phyloP scores from a whole-genome alignment of 2,888 invertebrate genomes.

The Serrognathus titanus region DNA sequence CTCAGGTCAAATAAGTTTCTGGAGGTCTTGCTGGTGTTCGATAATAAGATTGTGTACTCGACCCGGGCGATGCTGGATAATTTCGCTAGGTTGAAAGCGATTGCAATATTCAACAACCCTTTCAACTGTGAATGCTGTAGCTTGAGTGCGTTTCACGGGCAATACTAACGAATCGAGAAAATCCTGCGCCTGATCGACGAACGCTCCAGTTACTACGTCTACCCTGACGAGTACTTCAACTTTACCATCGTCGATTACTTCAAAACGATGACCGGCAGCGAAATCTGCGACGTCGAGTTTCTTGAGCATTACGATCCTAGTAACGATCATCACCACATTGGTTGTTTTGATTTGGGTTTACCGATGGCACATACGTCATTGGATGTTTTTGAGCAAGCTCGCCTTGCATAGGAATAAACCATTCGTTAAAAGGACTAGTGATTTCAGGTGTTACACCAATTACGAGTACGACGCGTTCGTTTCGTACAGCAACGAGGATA shows the following conservation, averaged over 20 bases:
- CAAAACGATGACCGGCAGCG: neutral
- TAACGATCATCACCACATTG: slow-evolving; percentile 9
- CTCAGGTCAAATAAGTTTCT: slow-evolving; percentile 51
- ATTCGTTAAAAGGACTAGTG: slow-evolving; percentile 27
- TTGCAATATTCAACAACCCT: slow-evolving; percentile 55
- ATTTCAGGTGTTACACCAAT: slow-evolving; percentile 33
- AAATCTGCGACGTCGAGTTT: neutral
- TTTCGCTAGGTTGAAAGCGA: slow-evolving; percentile 48
- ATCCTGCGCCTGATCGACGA: slow-evolving; percentile 16
- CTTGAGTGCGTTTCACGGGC: slow-evolving; percentile 44
- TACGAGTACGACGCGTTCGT: slow-evolving; percentile 61
- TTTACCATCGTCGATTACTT: slow-evolving; percentile 30
- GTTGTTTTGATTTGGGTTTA: slow-evolving; percentile 21
- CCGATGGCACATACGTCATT: slow-evolving; percentile 43
- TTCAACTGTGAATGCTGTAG: slow-evolving; percentile 56
- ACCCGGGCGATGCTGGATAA: slow-evolving; percentile 58
- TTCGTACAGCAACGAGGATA: slow-evolving; percentile 59
- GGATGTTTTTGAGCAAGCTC: slow-evolving; percentile 55
- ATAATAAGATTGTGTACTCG: slow-evolving; percentile 57
- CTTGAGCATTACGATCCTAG: slow-evolving; percentile 2
- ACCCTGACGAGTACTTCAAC: slow-evolving; percentile 28
- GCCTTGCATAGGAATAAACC: slow-evolving; percentile 44
- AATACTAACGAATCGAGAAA: neutral
- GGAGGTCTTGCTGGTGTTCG: slow-evolving; percentile 46
- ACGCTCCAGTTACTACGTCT: slow-evolving; percentile 24